phyloP scores from a whole-genome alignment of 53 echinoderm and acorn worm genomes.

The Echinarachnius parma region DNA sequence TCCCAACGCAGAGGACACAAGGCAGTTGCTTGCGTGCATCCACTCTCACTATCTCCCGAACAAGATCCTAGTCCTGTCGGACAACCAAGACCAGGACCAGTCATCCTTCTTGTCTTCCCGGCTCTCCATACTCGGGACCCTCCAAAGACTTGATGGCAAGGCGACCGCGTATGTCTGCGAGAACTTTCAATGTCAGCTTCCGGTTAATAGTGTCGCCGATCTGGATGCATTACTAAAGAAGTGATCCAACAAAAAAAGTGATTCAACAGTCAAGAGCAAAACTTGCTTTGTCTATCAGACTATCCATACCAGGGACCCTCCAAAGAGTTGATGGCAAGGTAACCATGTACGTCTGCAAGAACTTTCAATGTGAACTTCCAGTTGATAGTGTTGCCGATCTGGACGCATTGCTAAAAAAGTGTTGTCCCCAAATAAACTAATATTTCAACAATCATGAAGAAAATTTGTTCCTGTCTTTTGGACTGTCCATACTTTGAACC shows the following conservation, averaged over 20 bases:
- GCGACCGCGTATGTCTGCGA: conserved; percentile 93
- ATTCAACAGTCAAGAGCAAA: too few relatives aligned
- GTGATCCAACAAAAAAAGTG: too few relatives aligned
- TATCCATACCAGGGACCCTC: too few relatives aligned
- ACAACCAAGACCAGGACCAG: conserved; percentile 31
- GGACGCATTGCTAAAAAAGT: conserved; percentile 33
- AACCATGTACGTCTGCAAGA: conserved; percentile 91
- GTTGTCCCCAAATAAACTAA: too few relatives aligned
- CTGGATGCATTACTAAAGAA: conserved; percentile 54
- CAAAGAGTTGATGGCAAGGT: conserved; percentile 77
- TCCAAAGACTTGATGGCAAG: conserved; percentile 74
- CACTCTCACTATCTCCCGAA: conserved; percentile 81
- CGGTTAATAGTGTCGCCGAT: conserved; percentile 67
- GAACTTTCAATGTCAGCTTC: conserved; percentile 86
- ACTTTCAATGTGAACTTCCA: conserved; percentile 87
- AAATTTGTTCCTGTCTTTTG: too few relatives aligned
- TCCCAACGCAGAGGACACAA: conserved; percentile 56
- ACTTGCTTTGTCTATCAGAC: too few relatives aligned
- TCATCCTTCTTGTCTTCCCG: conserved; percentile 62
- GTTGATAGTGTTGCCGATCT: conserved; percentile 68
- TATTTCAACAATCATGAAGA: too few relatives aligned
- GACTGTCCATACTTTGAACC: too few relatives aligned
- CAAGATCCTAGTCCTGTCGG: conserved; percentile 82
- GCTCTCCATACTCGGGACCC: conserved; percentile 64
- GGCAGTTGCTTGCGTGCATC: conserved; percentile 63